phyloP scores from a whole-genome alignment of 1,140 invertebrate genomes.

The Drosophila ambigua region DNA sequence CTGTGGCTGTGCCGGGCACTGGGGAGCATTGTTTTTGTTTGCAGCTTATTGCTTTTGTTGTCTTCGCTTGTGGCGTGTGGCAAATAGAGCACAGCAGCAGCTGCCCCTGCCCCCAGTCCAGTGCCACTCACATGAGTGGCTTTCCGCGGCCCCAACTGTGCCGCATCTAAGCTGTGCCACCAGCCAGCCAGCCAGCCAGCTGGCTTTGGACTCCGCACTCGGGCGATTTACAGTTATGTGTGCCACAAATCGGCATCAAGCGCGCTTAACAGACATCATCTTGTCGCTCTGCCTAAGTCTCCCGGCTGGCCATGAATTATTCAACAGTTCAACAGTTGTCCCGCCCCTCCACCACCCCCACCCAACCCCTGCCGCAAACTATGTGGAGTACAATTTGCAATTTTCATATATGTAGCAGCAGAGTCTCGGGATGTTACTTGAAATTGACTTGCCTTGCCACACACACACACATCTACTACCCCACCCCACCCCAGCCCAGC shows the following conservation, averaged over 20 bases:
- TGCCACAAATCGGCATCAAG: slow-evolving; percentile 74
- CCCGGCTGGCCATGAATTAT: slow-evolving; percentile 78
- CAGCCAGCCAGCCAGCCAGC: background rate
- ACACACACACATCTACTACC: slow-evolving; percentile 8
- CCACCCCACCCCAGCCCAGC: background rate
- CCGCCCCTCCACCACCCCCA: too few species aligned
- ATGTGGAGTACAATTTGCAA: slow-evolving; percentile 73
- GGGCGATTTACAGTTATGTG: slow-evolving; percentile 71
- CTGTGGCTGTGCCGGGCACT: background rate
- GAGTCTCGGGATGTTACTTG: slow-evolving; percentile 47
- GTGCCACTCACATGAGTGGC: too few species aligned
- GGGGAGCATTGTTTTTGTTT: slow-evolving; percentile 16
- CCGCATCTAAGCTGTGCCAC: slow-evolving; percentile 9
- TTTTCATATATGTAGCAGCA: slow-evolving; percentile 48
- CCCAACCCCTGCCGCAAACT: slow-evolving; percentile 29
- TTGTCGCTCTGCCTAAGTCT: slow-evolving; percentile 66
- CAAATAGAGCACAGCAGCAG: slow-evolving; percentile 14
- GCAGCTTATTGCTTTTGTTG: slow-evolving; percentile 16
- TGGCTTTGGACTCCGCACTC: slow-evolving; percentile 27
- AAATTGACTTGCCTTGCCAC: slow-evolving; percentile 46
- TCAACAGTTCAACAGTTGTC: slow-evolving; percentile 69
- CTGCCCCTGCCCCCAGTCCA: too few species aligned
- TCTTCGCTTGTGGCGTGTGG: slow-evolving; percentile 8
- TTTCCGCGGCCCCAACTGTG: background rate
- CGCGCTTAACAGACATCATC: slow-evolving; percentile 62